Percentiles rank a stretch among this genome's conserved stretches.
Evolutionary conservation across 2,797 vertebrate genomes (phyloP).

Genomic region (Halcyon smyrnensis): DNA sequence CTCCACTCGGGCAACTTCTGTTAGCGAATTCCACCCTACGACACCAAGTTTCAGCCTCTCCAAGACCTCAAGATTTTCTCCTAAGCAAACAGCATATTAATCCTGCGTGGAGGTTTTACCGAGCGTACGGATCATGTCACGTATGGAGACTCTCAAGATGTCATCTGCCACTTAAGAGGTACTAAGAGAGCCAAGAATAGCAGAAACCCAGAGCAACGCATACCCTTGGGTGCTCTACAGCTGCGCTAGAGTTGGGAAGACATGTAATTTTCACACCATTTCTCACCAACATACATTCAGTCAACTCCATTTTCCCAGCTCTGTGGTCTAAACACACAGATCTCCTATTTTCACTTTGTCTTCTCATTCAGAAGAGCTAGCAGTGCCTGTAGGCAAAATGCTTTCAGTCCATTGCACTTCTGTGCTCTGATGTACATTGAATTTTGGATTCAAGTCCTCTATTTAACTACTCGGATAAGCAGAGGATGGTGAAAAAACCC

Average conservation of each 20-base stretch:
- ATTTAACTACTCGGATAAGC: neutral
- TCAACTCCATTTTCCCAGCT: slow-evolving; percentile 3
- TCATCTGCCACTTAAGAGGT: slow-evolving; percentile 64
- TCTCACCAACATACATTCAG: slow-evolving; percentile 48
- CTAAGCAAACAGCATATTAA: neutral
- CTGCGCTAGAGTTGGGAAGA: slow-evolving; percentile 20
- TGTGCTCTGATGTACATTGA: neutral
- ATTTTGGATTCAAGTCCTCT: neutral
- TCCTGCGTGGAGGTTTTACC: neutral
- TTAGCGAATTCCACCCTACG: neutral
- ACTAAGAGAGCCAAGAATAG: slow-evolving; percentile 61
- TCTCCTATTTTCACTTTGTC: slow-evolving; percentile 39
- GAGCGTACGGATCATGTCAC: neutral
- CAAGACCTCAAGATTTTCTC: neutral
- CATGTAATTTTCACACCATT: slow-evolving; percentile 69
- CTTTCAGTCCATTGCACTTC: neutral
- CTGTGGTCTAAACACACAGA: slow-evolving; percentile 45
- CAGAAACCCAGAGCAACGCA: slow-evolving; percentile 12
- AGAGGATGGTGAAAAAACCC: neutral
- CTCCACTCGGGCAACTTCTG: neutral
- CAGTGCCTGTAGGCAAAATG: neutral
- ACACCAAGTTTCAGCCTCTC: neutral
- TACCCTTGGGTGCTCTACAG: slow-evolving; percentile 58
- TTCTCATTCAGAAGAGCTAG: neutral
- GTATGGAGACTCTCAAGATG: slow-evolving; percentile 44